phyloP scores from a whole-genome alignment of 1,140 invertebrate species.

The Drosophila ficusphila region DNA sequence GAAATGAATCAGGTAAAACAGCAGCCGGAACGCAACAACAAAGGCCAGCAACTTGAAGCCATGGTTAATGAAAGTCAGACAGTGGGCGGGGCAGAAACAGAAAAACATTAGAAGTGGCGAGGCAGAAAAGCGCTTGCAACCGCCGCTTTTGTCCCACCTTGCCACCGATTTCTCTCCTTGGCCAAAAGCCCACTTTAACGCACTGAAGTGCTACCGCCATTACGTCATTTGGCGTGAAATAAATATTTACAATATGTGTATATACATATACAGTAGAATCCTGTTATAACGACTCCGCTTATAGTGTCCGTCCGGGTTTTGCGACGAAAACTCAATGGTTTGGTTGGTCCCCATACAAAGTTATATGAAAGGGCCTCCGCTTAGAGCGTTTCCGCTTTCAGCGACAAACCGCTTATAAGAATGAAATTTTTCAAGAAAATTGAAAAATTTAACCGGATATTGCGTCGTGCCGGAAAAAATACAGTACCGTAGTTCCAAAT shows the following conservation, averaged over 20 bases:
- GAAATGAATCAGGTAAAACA: constrained; percentile 16
- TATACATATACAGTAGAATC: constrained; percentile 10
- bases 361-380: too few species aligned
- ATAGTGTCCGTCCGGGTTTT: too few species aligned
- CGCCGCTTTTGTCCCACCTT: constrained; percentile 10
- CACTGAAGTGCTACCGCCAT: constrained; percentile 15
- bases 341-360: too few species aligned
- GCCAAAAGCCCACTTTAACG: constrained; percentile 6
- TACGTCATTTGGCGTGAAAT: constrained; percentile 29
- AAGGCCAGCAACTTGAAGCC: constrained; percentile 39
- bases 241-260: constrained; percentile 8
- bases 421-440: too few species aligned
- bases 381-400: too few species aligned
- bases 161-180: background rate
- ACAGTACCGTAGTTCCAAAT: too few species aligned
- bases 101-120: constrained; percentile 30
- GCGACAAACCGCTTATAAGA: too few species aligned
- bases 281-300: too few species aligned
- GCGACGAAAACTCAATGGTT: too few species aligned
- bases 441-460: too few species aligned
- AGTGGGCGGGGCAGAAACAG: constrained; percentile 23
- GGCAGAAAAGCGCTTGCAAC: constrained; percentile 20
- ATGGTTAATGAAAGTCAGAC: constrained; percentile 63
- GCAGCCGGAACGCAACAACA: constrained; percentile 25
- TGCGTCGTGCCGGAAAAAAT: too few species aligned